Evolutionary conservation across 2,113 vertebrate genomes (phyloP).

Genomic region (Prochilodus magdalenae): DNA sequence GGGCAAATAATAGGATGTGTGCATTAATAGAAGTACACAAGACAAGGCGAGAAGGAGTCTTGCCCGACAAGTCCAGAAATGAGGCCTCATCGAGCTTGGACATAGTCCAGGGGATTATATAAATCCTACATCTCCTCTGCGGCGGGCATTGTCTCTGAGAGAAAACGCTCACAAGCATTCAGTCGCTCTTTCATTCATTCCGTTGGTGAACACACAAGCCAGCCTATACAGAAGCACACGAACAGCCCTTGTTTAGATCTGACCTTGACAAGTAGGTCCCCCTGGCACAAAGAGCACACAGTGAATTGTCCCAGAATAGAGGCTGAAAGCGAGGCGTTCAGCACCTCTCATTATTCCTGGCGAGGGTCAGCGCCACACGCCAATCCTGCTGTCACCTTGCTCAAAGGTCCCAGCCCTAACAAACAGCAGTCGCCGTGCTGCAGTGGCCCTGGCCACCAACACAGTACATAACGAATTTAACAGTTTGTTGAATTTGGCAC

Average conservation of each 20-base stretch:
- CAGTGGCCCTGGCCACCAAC: not conserved
- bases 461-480: not conserved
- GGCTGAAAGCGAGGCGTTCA: conserved; percentile 14
- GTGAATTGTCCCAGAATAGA: conserved; percentile 36
- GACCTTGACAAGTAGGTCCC: conserved; percentile 46
- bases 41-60: conserved; percentile 6
- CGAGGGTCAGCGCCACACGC: conserved; percentile 18
- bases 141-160: not conserved
- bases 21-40: conserved; percentile 27
- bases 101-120: conserved; percentile 23
- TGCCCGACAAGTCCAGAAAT: not conserved
- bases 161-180: not conserved
- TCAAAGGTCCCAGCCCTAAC: conserved; percentile 21
- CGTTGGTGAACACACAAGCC: not conserved
- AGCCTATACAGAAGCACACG: conserved; percentile 20
- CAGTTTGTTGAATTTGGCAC: not conserved
- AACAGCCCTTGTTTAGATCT: conserved; percentile 46
- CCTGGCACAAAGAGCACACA: conserved; percentile 29
- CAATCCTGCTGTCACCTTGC: not conserved
- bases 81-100: not conserved
- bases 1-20: conserved; percentile 5
- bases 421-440: not conserved
- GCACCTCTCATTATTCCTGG: conserved; percentile 35
- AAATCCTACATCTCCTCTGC: conserved; percentile 17
- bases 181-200: conserved; percentile 18